These are phyloP conservation scores for Trachymyrmex septentrionalis DNA, from an alignment of 1,140 invertebrate genomes.

Conservation along the genomic window DNA sequence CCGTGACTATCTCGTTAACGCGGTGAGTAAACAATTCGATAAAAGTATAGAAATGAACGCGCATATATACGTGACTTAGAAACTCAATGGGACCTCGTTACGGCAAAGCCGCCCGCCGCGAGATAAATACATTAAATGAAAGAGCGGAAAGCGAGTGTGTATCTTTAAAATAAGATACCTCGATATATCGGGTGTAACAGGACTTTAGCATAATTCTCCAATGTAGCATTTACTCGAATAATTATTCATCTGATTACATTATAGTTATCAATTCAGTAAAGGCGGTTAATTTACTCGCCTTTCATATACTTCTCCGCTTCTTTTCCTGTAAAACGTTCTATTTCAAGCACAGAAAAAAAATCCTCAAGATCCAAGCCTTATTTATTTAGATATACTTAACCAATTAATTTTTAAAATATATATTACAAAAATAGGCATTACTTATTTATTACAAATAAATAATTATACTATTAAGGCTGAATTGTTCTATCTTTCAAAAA, in stretches of 20 bases:
- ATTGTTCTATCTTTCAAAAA: too few relatives aligned
- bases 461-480: too few relatives aligned
- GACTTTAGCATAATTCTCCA: not conserved
- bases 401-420: not conserved
- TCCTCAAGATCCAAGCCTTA: not conserved
- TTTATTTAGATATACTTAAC: not conserved
- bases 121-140: constrained; percentile 50
- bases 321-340: not conserved
- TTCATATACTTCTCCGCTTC: not conserved
- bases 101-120: not conserved
- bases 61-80: not conserved
- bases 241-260: not conserved
- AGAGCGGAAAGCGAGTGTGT: constrained; percentile 23
- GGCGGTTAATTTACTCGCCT: not conserved
- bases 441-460: too few relatives aligned
- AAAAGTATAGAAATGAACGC: constrained; percentile 35
- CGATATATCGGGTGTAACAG: constrained; percentile 24
- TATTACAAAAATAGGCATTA: not conserved
- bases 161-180: constrained; percentile 6
- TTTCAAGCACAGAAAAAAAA: not conserved
- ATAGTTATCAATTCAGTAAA: not conserved
- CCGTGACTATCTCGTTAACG: constrained; percentile 26
- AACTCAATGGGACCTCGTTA: constrained; percentile 6
- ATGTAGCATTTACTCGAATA: not conserved
- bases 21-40: constrained; percentile 40